phyloP scores from a whole-genome alignment of 2,797 vertebrate genomes.

The Rhabdophis nuchalis region DNA sequence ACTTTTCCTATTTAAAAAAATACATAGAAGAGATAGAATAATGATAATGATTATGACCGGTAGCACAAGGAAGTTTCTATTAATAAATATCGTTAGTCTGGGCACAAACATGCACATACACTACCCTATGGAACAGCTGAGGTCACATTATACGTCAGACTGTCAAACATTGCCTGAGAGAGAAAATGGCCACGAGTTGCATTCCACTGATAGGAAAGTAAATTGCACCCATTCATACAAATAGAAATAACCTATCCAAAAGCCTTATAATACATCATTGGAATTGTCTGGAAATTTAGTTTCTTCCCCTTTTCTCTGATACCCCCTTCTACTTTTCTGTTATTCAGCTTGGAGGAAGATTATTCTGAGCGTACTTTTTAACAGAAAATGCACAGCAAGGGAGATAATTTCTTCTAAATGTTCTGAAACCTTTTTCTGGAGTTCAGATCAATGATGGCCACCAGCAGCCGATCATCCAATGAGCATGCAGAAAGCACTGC shows the following conservation, averaged over 20 bases:
- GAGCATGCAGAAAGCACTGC: constrained; percentile 14
- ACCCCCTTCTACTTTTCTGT: constrained; percentile 17
- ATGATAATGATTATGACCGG: not conserved
- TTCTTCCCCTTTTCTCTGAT: not conserved
- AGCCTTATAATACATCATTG: not conserved
- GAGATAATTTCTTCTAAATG: constrained; percentile 20
- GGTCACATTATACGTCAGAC: not conserved
- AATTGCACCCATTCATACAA: constrained; percentile 1
- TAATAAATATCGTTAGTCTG: not conserved
- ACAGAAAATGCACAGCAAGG: constrained; percentile 42
- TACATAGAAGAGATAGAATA: not conserved
- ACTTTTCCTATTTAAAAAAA: not conserved
- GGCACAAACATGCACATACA: not conserved
- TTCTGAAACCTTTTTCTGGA: not conserved
- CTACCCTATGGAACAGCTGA: not conserved
- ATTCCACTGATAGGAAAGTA: constrained; percentile 6
- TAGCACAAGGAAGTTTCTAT: not conserved
- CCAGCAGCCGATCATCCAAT: constrained; percentile 33
- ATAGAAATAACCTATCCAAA: not conserved
- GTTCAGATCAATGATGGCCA: constrained; percentile 39
- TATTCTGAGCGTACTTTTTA: constrained; percentile 25
- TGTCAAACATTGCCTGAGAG: not conserved
- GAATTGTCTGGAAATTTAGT: not conserved
- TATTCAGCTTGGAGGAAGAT: constrained; percentile 31
- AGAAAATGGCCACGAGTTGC: constrained; percentile 1